Conservation (phyloP, 2,113 vertebrate genomes). For the Theristicus caerulescens region DNA sequence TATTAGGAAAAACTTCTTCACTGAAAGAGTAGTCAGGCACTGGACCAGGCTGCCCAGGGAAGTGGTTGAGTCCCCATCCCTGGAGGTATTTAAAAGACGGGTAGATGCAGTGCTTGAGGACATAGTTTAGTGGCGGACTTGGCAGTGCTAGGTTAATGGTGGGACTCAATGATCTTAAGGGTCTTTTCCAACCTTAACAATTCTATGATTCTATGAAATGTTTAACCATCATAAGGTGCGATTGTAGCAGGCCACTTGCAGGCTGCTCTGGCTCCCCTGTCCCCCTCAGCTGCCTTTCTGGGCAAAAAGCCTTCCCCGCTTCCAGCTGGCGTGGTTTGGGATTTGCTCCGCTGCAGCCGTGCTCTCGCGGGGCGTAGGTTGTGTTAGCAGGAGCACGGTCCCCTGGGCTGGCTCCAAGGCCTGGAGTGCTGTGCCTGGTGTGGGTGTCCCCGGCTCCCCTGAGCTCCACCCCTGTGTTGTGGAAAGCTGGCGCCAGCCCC, state of each 20-base stretch:
- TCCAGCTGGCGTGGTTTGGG: rapidly evolving
- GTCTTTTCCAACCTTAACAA: too few species aligned
- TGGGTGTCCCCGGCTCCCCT: rapidly evolving
- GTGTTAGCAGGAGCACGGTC: rapidly evolving
- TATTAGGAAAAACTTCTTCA: not conserved
- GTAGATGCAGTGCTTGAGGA: too few species aligned
- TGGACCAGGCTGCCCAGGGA: not conserved
- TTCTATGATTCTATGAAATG: too few species aligned
- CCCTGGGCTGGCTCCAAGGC: rapidly evolving
- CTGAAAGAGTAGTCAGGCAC: not conserved
- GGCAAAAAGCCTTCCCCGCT: rapidly evolving
- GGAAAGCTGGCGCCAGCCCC: rapidly evolving
- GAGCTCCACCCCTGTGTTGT: too few species aligned
- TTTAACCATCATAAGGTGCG: not conserved
- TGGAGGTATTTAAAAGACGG: too few species aligned
- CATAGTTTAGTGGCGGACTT: too few species aligned
- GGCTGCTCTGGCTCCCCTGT: not conserved
- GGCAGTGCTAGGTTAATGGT: too few species aligned
- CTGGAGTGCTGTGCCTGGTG: not conserved
- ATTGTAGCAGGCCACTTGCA: rapidly evolving
- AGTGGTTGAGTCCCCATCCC: too few species aligned
- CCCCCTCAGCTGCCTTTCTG: not conserved
- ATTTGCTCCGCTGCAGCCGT: not conserved
- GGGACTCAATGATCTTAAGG: too few species aligned
- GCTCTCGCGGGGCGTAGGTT: rapidly evolving